Evolutionary conservation across 2,888 invertebrate genomes (phyloP), one percentile per base, ranked within the genome.

Genomic region (Eilema depressum): DNA sequence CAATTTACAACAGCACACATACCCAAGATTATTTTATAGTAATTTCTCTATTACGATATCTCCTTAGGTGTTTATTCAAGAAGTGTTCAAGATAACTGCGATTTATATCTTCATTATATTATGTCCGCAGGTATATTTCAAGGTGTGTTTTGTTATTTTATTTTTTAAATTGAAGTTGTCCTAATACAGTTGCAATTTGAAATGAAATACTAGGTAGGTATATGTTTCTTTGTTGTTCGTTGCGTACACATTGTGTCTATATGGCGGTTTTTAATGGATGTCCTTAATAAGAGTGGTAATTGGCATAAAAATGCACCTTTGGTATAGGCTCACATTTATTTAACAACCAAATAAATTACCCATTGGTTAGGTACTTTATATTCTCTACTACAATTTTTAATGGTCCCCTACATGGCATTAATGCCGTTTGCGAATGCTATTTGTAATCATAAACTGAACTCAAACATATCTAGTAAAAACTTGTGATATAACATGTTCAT

Each of bases 11-110:
- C 89, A 86, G 86, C 83, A 82, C 76, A 86, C 84, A 86, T 86
- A 88, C 87, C 85, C 85, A 85, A 79, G 78, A 78, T 91, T 91
- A 91, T 91, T 92, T 92, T 92, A 91, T 91, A 91, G 93, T 94
- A 94, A 94, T 94, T 92, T 94, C 94, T 94, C 92, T 94, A 95
- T 94, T 94, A 94, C 79, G 82, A 81, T 82, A 82, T 82, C 82
- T 83, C 70, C 79, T 77, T 86, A 85, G 81, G 81, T 82, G 80
- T 83, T 79, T 82, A 76, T 82, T 78, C 75, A 75, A 77, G 71
- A 71, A 74, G 76, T 82, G 82, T 81, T 77, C 71, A 59, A 79
- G 82, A 83, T 83, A 79, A 75, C 82, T 73, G 75, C 82, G 80
- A 80, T 82, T 82, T 82, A 82, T 82, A 81, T 82, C 81, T 82